Percentiles rank a stretch among this genome's conserved stretches.
Conservation (phyloP, 2,113 vertebrate genomes). For the Lepus europaeus region DNA sequence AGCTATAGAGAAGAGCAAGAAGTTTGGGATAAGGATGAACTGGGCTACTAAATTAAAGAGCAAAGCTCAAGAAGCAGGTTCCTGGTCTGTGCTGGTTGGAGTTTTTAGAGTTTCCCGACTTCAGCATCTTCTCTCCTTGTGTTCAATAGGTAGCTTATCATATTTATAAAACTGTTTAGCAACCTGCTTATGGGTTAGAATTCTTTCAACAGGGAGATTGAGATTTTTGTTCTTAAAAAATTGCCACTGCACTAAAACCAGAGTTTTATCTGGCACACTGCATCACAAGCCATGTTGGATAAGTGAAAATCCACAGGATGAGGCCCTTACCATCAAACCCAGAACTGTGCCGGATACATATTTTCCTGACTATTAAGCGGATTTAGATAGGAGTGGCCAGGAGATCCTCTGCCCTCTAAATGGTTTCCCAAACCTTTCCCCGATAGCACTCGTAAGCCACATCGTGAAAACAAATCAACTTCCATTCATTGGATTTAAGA, state of each 20-base stretch:
- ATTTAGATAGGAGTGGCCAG: conserved; percentile 5
- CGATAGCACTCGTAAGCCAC: background rate
- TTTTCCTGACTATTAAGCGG: background rate
- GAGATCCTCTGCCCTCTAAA: background rate
- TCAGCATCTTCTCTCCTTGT: background rate
- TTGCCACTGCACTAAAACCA: background rate
- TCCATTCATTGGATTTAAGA: background rate
- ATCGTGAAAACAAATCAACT: background rate
- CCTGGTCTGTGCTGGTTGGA: background rate
- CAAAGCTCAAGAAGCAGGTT: background rate
- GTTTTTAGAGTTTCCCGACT: background rate
- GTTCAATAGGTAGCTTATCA: background rate
- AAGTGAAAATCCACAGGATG: background rate
- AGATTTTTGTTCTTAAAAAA: background rate
- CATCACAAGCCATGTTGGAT: background rate
- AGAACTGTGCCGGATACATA: background rate
- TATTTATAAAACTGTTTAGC: background rate
- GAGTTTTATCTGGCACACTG: background rate
- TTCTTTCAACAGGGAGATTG: background rate
- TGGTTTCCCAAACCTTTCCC: background rate
- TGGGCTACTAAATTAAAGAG: background rate
- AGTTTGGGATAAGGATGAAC: background rate
- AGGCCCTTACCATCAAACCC: background rate
- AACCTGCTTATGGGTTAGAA: background rate
- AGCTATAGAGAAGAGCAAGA: background rate